Conservation (phyloP, 2,797 vertebrate genomes). For the Gallinago stenura region DNA sequence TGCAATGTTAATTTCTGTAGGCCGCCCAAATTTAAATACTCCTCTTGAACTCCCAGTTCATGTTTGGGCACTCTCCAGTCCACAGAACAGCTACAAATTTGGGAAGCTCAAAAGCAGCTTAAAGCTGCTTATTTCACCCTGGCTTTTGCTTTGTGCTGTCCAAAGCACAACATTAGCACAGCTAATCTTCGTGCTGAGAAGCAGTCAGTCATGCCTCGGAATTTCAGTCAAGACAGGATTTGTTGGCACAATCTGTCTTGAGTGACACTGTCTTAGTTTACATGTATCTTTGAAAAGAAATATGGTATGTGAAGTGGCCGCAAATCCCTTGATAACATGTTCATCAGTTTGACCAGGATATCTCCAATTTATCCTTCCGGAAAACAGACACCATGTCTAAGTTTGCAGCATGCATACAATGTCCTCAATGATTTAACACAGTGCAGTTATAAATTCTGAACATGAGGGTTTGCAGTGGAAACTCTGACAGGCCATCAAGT, state of each 20-base stretch:
- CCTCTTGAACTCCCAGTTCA: neutral
- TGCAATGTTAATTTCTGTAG: neutral
- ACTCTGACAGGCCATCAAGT: conserved; percentile 14
- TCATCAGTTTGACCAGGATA: neutral
- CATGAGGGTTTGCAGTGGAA: conserved; percentile 4
- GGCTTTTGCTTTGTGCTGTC: neutral
- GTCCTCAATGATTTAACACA: conserved; percentile 18
- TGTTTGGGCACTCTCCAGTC: neutral
- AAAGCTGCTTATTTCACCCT: neutral
- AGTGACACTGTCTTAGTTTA: neutral
- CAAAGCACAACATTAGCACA: neutral
- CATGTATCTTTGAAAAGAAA: neutral
- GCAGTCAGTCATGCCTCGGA: rapidly evolving
- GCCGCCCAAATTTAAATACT: neutral
- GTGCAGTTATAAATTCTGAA: neutral
- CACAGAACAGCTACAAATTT: neutral
- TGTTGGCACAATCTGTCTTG: neutral
- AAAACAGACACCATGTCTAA: conserved; percentile 1
- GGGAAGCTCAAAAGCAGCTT: neutral
- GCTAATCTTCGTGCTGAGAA: neutral
- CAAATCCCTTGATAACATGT: neutral
- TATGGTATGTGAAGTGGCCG: neutral
- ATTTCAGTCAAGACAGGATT: neutral
- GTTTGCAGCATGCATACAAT: neutral
- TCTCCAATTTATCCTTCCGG: conserved; percentile 10